phyloP scores from a whole-genome alignment of 1,140 invertebrate species.

The Trichonephila inaurata region DNA sequence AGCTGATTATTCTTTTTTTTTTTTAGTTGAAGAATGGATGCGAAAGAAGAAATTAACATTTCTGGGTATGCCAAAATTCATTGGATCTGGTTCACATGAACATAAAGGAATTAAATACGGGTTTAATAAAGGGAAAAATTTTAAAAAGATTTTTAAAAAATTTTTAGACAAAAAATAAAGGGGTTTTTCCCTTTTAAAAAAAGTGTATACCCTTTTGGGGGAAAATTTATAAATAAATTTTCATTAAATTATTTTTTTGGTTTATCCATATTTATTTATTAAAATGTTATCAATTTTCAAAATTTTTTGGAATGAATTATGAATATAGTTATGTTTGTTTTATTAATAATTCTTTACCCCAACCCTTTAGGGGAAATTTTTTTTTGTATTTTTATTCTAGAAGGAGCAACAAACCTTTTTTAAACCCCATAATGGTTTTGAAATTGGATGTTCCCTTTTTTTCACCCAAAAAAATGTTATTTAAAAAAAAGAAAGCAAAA shows the following conservation, averaged over 20 bases:
- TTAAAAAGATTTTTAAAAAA: constrained; percentile 92
- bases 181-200: constrained; percentile 87
- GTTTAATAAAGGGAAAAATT: constrained; percentile 94
- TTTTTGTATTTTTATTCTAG: no score
- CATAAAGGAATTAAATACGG: constrained; percentile 85
- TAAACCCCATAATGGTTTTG: no score
- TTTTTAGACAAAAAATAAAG: constrained; percentile 86
- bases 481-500: no score
- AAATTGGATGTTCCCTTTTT: no score
- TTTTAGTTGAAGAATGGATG: constrained; percentile 89
- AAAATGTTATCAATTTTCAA: no score
- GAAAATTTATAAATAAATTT: no score
- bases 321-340: no score
- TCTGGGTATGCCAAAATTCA: constrained; percentile 92
- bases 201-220: constrained; percentile 90
- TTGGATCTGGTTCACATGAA: constrained; percentile 90
- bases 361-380: no score
- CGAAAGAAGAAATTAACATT: constrained; percentile 85
- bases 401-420: no score
- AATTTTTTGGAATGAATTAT: no score
- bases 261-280: background rate
- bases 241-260: background rate
- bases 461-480: no score
- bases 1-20: constrained; percentile 73
- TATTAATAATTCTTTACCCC: no score